Evolutionary conservation across 2,888 invertebrate species (phyloP), one percentile per base, ranked within the genome.

Genomic region (Macaria liturata): DNA sequence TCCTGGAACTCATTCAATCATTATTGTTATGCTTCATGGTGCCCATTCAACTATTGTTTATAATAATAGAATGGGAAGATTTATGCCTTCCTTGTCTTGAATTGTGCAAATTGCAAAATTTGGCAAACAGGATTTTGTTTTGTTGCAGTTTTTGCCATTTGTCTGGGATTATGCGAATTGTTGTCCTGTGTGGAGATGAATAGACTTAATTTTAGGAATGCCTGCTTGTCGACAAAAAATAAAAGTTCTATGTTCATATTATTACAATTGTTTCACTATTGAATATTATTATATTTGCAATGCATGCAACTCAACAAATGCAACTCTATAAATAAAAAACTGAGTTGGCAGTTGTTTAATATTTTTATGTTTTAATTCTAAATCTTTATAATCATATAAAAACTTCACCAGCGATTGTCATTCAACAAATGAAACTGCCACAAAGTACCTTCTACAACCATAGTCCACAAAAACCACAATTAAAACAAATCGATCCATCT

Each of bases 61-160:
- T 34, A 37, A 37, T 37, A 37, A 37, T 65, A 61, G 64, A 67
- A 71, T 66, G 66, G 61, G 31, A 62, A 65, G 69, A 70, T 69
- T 70, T 72, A 70, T 37, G 52, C 56, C 5, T 54, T 67, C 72
- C 49, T 52, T 53, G 68, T 73, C 54, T 68, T 68, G 68, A 68
- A 59, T 74, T 77, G 76, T 71, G 73, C 78, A 76, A 76, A 72
- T 70, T 73, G 69, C 61, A 58, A 68, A 48, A 53, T 66, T 68
- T 54, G 49, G 60, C 61, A 68, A 75, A 71, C 66, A 70, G 65
- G 55, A 62, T 59, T 61, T 65, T 63, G 65, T 65, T 32, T 55
- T 4, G 57, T 66, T 74, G 69, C 71, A 4, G 57, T 66, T 74
- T 70, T 72, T 72, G 69, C 59, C 49, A 32, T 70, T 72, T 72